Base-by-base conservation (phyloP, 2,888 invertebrate species). In the Lysandra bellargus region DNA sequence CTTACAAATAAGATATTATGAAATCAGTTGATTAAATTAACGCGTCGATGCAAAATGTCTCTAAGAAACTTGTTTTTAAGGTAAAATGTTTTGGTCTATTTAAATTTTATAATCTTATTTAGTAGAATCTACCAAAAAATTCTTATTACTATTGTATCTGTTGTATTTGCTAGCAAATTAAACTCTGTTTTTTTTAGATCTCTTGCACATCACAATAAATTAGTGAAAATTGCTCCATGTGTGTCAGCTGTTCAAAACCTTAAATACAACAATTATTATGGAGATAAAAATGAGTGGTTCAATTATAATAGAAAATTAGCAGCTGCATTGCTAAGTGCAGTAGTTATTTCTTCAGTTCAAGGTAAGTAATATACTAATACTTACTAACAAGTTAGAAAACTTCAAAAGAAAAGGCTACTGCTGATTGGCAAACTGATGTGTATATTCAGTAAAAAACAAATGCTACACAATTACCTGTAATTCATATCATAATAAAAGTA, bases 321-420 rank as follows among this genome's bases (percentile, higher is more conserved):
- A 2, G 75, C 85, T 6, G 85, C 85, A 9, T 79, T 92, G 0
- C 84, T 93, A 78, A 86, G 91, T 69, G 88, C 92, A 4, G 87
- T 90, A 1, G 80, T 92, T 1, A 69, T 92, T 79, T 90, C 89
- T 72, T 82, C 89, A 79, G 83, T 86, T 64, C 82, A 85, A 86
- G 91, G 93, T 92, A 69, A 14, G 69, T 64, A 33, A 69, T 14
- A 84, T 49, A 2, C 76, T 57, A n/a, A 73, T 37, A 44, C 30
- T 49, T 57, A 57, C 14, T 17, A 4, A 57, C 17, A 17, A 57
- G 57, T 17, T 17, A 17, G 17, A 57, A 57, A 17, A 17, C 14
- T 17, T 53, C 12, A 14, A 53, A 12, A 4, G 53, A 14, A 53
- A 14, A 53, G 14, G 53, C 4, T 0, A 1, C 12, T 14, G 4